Conservation (phyloP, 2,888 invertebrate species). For the Volucella inanis region DNA sequence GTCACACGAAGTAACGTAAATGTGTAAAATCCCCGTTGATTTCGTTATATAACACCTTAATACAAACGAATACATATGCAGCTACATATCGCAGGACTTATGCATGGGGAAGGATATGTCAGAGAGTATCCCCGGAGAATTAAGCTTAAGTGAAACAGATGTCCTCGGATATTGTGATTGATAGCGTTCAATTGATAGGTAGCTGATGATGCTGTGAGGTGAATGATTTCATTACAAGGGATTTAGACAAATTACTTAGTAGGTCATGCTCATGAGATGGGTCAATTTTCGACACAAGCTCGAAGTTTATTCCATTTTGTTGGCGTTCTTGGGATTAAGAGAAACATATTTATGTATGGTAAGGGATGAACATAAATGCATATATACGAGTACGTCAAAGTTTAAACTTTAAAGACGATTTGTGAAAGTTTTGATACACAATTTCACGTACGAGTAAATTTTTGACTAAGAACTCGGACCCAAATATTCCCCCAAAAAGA, state of each 20-base stretch:
- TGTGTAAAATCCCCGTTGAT: constrained; percentile 40
- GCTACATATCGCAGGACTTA: constrained; percentile 3
- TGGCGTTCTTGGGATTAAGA: no score
- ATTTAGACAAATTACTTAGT: constrained; percentile 73
- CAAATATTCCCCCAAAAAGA: no score
- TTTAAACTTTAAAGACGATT: no score
- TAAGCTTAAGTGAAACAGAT: constrained; percentile 76
- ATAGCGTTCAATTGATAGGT: constrained; percentile 73
- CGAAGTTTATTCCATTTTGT: no score
- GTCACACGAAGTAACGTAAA: background rate
- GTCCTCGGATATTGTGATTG: constrained; percentile 76
- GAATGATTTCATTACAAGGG: constrained; percentile 74
- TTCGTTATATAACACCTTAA: constrained; percentile 23
- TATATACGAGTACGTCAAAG: no score
- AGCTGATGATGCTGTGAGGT: constrained; percentile 66
- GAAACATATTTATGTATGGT: no score
- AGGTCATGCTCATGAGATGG: constrained; percentile 70
- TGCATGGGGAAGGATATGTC: constrained; percentile 57
- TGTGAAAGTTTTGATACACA: no score
- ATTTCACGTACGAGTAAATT: no score
- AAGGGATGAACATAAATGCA: no score
- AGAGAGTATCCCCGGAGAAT: constrained; percentile 73
- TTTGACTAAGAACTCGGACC: no score
- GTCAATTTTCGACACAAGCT: constrained; percentile 55
- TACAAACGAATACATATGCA: background rate